Conservation (phyloP, 2,797 vertebrate species). For the Parambassis ranga region DNA sequence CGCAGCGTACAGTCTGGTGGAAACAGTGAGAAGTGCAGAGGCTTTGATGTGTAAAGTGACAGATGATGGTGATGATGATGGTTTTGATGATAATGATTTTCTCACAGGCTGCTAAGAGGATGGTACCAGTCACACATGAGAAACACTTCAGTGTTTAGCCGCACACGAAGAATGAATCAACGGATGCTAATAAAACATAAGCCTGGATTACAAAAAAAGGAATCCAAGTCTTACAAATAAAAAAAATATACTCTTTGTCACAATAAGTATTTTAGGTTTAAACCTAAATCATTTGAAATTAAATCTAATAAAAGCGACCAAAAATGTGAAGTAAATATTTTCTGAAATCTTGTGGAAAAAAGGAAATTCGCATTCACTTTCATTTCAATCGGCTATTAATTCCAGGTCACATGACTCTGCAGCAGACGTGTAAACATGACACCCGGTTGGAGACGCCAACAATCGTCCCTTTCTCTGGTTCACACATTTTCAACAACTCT, state of each 20-base stretch:
- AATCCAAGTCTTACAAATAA: neutral
- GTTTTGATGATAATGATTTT: constrained; percentile 35
- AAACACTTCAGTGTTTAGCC: neutral
- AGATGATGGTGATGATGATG: constrained; percentile 32
- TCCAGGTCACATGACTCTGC: no score
- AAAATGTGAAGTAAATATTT: neutral
- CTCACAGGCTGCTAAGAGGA: constrained; percentile 29
- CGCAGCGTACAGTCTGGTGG: constrained; percentile 33
- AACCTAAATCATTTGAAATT: neutral
- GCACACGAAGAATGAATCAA: neutral
- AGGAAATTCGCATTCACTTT: constrained; percentile 1
- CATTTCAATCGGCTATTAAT: no score
- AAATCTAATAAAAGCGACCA: neutral
- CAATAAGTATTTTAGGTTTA: neutral
- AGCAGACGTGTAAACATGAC: no score
- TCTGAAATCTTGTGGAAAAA: neutral
- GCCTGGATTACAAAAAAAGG: neutral
- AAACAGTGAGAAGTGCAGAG: constrained; percentile 28
- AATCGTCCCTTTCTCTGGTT: no score
- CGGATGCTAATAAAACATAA: neutral
- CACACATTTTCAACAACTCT: no score
- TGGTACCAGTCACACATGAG: neutral
- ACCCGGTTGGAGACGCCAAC: no score
- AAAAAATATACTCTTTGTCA: neutral
- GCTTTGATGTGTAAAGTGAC: constrained; percentile 57